Base-by-base conservation (phyloP, 92 coral and sea anemone species). In the Umimayanthus chanpuru region DNA sequence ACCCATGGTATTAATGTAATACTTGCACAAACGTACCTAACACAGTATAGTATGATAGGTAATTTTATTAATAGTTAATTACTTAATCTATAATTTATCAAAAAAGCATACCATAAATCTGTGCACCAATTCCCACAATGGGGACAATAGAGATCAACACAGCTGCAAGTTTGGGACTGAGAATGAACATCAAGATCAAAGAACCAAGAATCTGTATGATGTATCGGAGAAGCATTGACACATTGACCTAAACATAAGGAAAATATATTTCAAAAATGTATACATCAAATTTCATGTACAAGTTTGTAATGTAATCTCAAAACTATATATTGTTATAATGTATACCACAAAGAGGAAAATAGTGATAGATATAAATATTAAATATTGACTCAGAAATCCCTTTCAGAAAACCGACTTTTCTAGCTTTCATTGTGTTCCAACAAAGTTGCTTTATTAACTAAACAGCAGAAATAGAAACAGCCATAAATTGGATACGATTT, bases 121-220 rank as follows among this genome's bases (percentile, higher is more conserved):
- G 98, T 32, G 98, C 98, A 73, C 98, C 98, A 78, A 96, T 61
- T 43, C 98, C 98, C 38, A 96, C 95, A 88, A 96, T 75, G 18
- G 98, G 98, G 10, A 96, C 94, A 66, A 96, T 96, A 21, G 98
- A 93, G 82, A 96, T 85, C 9, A 96, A 91, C 75, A 96, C 98
- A 76, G 90, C 98, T 25, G 98, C 95, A 66, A 96, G 92, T 87
- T 96, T 96, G 30, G 98, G 93, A 64, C 95, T 93, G 73, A 96
- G 93, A 9, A 96, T 89, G 70, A 96, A 96, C 98, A 96, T 96
- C 88, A 96, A 93, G 89, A 94, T 88, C 76, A 96, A 86, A 26
- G 98, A 96, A 15, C 98, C 98, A 56, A 96, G 30, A 76, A 96
- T 96, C 89, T 96, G 98, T 28, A 96, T 64, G 49, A 92, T 83